Conservation (phyloP, 2,797 vertebrate species). For the Champsocephalus esox region DNA sequence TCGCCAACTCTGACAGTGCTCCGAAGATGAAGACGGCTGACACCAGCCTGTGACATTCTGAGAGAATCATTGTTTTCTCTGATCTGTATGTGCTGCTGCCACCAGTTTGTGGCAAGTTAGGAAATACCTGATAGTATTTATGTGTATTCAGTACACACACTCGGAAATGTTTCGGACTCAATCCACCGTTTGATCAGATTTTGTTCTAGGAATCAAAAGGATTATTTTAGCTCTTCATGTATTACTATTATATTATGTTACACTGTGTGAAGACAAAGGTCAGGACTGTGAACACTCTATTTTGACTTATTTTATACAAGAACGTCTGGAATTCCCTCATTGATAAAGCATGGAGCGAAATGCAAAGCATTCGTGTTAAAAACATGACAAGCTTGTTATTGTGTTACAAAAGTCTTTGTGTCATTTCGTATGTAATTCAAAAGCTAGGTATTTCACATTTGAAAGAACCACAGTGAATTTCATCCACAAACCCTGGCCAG, state of each 20-base stretch:
- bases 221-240: background rate
- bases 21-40: constrained; percentile 81
- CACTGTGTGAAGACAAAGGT: background rate
- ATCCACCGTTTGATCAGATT: background rate
- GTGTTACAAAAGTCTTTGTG: background rate
- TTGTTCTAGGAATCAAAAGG: background rate
- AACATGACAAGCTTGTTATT: background rate
- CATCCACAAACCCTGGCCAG: background rate
- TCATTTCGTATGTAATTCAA: constrained; percentile 19
- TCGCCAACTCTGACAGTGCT: constrained; percentile 59
- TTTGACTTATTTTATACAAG: background rate
- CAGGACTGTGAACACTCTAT: background rate
- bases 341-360: background rate
- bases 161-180: background rate
- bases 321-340: background rate
- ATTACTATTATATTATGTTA: background rate
- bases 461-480: too few species aligned
- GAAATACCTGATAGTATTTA: background rate
- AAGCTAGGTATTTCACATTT: background rate
- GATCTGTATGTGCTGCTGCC: background rate
- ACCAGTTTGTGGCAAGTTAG: constrained; percentile 13
- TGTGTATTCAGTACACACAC: background rate
- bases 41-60: constrained; percentile 87
- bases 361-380: background rate
- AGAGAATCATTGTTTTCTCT: background rate